Evolutionary conservation across 2,113 vertebrate species (phyloP), one percentile per base, ranked within the genome.

Genomic region (Podarcis raffonei): DNA sequence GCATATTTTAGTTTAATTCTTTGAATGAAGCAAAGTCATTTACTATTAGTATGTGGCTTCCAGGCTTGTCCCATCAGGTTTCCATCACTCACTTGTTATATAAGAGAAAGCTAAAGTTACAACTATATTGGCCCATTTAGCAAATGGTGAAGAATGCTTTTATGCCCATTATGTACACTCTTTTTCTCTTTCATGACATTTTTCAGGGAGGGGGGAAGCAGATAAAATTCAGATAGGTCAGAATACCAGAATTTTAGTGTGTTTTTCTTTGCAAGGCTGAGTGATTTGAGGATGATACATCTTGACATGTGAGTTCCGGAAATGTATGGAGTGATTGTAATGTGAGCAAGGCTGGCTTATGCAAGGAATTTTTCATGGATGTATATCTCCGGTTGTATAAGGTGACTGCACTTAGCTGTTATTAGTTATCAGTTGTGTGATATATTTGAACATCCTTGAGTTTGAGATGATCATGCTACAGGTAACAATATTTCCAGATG

Each of bases 101-200:
- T 94, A 96, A 95, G 94, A 94, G 96, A 88, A 94, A 94, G 93
- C 93, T 95, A 94, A 95, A 95, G 90, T 97, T 97, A 96, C 85
- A 78, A 94, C 92, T 96, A 89, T 94, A 95, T 94, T 91, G 92
- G 93, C 90, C 94, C 90, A 89, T 95, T 96, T 96, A 96, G 95
- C 95, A 95, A 86, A 77, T 94, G 92, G 94, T 92, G 87, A 95
- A 94, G 96, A 96, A 96, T 93, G 94, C 93, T 92, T 95, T 94
- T 95, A 84, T 95, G 94, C 93, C 87, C 90, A 89, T 89, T 7
- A 92, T 69, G 57, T 89, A 66, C 79, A 30, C 35, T 93, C 85
- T 69, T 91, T 71, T 82, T 37, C 35, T 93, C 85, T 88, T 87
- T 53, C 89, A 66, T 1, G 69, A 80, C 6, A 68, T 80, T 71